Evolutionary conservation across 92 coral and sea anemone genomes (phyloP).

Genomic region (Parazoanthus atlanticus): DNA sequence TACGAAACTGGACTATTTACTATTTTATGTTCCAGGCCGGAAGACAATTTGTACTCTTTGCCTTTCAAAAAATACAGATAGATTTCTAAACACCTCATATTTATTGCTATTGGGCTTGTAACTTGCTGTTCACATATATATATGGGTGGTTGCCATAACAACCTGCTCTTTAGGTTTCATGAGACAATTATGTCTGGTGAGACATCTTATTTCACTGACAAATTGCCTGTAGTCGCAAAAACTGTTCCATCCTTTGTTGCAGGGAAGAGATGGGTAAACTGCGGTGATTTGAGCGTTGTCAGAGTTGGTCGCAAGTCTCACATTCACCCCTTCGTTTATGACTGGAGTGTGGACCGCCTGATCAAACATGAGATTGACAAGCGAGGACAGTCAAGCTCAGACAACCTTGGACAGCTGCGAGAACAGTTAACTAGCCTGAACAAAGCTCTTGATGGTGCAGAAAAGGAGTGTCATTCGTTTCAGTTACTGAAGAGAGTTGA

Average conservation of each 20-base stretch:
- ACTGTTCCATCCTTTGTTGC: not conserved
- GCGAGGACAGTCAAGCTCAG: slow-evolving; percentile 12
- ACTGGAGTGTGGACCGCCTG: slow-evolving; percentile 68
- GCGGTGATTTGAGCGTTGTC: slow-evolving; percentile 81
- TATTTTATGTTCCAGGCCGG: no score
- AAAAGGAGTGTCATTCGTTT: slow-evolving; percentile 39
- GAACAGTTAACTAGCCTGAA: slow-evolving; percentile 15
- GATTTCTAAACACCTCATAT: no score
- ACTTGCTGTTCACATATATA: no score
- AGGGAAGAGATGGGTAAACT: slow-evolving; percentile 57
- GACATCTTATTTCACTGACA: no score
- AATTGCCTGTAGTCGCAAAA: no score
- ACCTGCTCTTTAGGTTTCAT: no score
- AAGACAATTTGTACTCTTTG: no score
- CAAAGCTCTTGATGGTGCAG: slow-evolving; percentile 38
- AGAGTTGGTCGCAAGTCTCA: slow-evolving; percentile 90
- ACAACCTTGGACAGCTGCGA: slow-evolving; percentile 38
- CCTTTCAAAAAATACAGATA: no score
- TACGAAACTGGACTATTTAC: no score
- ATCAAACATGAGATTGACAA: slow-evolving; percentile 46
- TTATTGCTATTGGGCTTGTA: no score
- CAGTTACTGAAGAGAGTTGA: not conserved
- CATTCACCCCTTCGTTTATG: slow-evolving; percentile 60
- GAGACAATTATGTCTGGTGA: no score
- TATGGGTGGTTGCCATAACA: no score